These are phyloP conservation scores for Bettongia penicillata DNA, from an alignment of 2,113 vertebrate genomes.

Conservation along the genomic window DNA sequence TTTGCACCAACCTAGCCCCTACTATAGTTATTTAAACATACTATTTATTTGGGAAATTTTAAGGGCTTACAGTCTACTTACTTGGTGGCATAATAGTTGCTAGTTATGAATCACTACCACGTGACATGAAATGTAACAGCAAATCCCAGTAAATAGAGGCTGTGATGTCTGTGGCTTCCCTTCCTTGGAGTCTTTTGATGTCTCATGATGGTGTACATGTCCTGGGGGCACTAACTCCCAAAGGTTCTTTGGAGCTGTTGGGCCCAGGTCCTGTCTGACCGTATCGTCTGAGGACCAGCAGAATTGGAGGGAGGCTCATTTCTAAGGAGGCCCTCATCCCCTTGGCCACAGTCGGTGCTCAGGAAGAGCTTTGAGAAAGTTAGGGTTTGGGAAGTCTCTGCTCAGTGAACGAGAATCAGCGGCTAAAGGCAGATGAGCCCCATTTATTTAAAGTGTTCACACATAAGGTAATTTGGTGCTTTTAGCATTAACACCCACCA, in stretches of 20 bases:
- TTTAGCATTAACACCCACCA: neutral
- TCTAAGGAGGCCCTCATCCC: neutral
- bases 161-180: neutral
- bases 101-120: neutral
- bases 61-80: neutral
- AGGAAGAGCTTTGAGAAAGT: neutral
- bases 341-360: neutral
- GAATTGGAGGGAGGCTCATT: neutral
- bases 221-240: neutral
- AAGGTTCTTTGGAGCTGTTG: neutral
- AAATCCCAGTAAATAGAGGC: neutral
- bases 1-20: neutral
- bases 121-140: neutral
- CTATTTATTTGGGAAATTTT: neutral
- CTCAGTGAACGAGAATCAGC: neutral
- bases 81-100: neutral
- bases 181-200: neutral
- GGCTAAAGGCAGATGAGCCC: neutral
- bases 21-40: neutral
- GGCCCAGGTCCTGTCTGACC: neutral
- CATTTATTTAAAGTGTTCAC: neutral
- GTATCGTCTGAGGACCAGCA: neutral
- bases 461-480: neutral
- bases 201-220: neutral
- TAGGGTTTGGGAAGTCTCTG: neutral